Evolutionary conservation across 2,888 invertebrate species (phyloP), one percentile per base, ranked within the genome.

Genomic region (Magallana nippona): DNA sequence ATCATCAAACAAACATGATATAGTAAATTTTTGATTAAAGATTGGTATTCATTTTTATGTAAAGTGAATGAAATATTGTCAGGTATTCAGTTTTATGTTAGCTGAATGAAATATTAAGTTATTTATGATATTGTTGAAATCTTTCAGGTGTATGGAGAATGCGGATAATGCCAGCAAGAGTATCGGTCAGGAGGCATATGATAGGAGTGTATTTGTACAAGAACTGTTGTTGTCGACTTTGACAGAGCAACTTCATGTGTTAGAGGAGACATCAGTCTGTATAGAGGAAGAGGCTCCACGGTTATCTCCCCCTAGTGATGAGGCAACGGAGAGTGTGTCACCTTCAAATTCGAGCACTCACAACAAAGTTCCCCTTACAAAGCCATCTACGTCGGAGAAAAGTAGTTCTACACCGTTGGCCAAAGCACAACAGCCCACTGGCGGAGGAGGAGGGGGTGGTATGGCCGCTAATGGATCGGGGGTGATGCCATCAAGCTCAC

Each of bases 191-290:
- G 96, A 91, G 71, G 86, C 88, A 81, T 95, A 96, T 86, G 96
- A 96, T 94, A 95, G 96, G 86, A 95, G 95, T 92, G 95, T 96
- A 91, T 97, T 96, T 95, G 96, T 96, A 87, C 96, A 96, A 94
- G 96, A 96, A 94, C 94, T 97, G 89, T 94, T 96, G 89, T 94
- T 96, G 89, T 96, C 96, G 62, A 95, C 96, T 85, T 94, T 96
- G 91, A 94, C 95, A 83, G 95, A 94, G 85, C 91, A 91, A 78
- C 90, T 93, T 83, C 88, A 90, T 60, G 81, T 90, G 60, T 86
- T 85, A 79, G 89, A 88, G 15, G 86, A 88, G 44, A 85, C 81
- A 60, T 71, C 71, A 71, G 27, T 71, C 15, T 71, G 71, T 71
- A 15, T 71, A 71, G 88, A 88, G 44, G 88, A 87, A 71, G 88